Evolutionary conservation across 2,888 invertebrate genomes (phyloP).

Genomic region (Selenia dentaria): DNA sequence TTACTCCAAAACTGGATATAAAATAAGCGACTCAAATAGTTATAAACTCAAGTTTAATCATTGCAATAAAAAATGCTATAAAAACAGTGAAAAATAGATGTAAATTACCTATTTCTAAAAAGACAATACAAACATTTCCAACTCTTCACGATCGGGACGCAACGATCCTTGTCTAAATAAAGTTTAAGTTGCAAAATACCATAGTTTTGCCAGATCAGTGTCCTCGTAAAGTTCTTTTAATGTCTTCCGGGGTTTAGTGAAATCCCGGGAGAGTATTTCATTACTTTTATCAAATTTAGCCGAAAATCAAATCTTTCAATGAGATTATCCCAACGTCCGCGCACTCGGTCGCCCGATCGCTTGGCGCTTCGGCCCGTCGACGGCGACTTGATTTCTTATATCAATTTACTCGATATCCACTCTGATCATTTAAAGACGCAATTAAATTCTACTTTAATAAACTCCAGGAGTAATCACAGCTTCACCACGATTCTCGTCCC

Average conservation of each 20-base stretch:
- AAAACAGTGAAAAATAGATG: too few relatives aligned
- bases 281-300: slow-evolving; percentile 82
- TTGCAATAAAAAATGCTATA: too few relatives aligned
- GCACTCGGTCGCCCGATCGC: slow-evolving; percentile 45
- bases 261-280: slow-evolving; percentile 71
- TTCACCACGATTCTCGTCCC: slow-evolving; percentile 11
- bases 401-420: slow-evolving; percentile 28
- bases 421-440: slow-evolving; percentile 18
- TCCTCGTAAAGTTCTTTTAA: slow-evolving; percentile 52
- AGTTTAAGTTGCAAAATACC: slow-evolving; percentile 32
- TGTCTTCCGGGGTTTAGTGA: slow-evolving; percentile 46
- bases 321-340: slow-evolving; percentile 72
- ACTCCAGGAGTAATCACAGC: slow-evolving; percentile 12
- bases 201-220: slow-evolving; percentile 35
- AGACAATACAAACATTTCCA: too few relatives aligned
- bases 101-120: too few relatives aligned
- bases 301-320: slow-evolving; percentile 82
- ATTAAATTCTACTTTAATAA: slow-evolving; percentile 17
- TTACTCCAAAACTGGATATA: too few relatives aligned
- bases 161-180: slow-evolving; percentile 26
- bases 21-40: too few relatives aligned
- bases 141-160: slow-evolving; percentile 29
- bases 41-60: too few relatives aligned
- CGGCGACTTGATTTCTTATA: slow-evolving; percentile 35
- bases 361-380: slow-evolving; percentile 42